These are phyloP conservation scores for Sericinus montela DNA, from an alignment of 2,888 invertebrate species.

Conservation along the genomic window DNA sequence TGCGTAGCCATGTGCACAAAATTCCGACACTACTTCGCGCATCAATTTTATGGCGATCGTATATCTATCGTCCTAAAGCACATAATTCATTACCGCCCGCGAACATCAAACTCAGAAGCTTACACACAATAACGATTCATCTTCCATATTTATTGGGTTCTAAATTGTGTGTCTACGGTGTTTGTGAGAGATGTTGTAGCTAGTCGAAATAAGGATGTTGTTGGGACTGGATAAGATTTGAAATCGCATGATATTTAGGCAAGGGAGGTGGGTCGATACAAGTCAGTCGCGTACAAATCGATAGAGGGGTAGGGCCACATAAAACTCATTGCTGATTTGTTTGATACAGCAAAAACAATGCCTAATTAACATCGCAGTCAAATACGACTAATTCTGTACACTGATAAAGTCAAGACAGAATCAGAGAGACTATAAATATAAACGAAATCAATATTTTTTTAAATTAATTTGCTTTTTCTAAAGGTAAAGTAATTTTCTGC, in stretches of 20 bases:
- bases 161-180: constrained; percentile 46
- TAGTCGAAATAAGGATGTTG: constrained; percentile 39
- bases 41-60: constrained; percentile 44
- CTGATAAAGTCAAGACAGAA: too few relatives aligned
- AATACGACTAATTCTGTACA: too few relatives aligned
- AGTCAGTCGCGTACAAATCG: constrained; percentile 54
- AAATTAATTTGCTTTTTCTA: too few relatives aligned
- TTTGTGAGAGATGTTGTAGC: constrained; percentile 16
- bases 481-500: too few relatives aligned
- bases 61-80: constrained; percentile 56
- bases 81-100: constrained; percentile 54
- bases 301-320: constrained; percentile 54
- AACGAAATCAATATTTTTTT: too few relatives aligned
- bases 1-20: constrained; percentile 63
- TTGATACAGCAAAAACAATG: constrained; percentile 39
- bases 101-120: constrained; percentile 34
- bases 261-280: constrained; percentile 62
- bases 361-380: neutral
- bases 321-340: constrained; percentile 29
- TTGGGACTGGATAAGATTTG: constrained; percentile 51
- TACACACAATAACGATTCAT: constrained; percentile 54
- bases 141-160: constrained; percentile 55
- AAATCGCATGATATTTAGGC: constrained; percentile 40
- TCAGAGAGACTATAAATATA: too few relatives aligned
- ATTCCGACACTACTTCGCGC: constrained; percentile 45